Base-by-base conservation (phyloP, 1,140 invertebrate species). In the Leguminivora glycinivorella region DNA sequence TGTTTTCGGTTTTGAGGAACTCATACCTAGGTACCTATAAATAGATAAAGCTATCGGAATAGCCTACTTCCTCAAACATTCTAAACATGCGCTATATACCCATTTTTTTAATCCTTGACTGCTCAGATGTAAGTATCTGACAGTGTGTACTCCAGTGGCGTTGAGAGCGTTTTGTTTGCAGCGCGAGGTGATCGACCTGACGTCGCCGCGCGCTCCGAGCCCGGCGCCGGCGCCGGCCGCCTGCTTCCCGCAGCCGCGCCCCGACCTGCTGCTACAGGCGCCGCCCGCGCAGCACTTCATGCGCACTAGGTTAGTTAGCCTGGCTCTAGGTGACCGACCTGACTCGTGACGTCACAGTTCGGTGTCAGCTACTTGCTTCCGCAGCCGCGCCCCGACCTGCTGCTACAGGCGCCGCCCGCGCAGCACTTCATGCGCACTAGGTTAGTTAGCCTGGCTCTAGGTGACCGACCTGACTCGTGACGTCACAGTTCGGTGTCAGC, bases 391-490 rank as follows among this genome's bases (percentile, higher is more conserved):
- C n/a, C n/a, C n/a, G n/a, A n/a, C 67, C 29, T 68, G 72, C 25
- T 67, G 72, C 22, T 70, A 72, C 60, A 47, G 40, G 10, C 38
- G 71, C 34, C 70, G 80, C 17, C 47, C 72, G n/a, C 70, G 70
- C 58, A 75, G 63, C 70, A 52, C 19, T 52, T 52, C 47, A 52
- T 52, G 47, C 47, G 47, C 17, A 52, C 47, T 22, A 52, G 47
- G 47, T 52, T 2, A 14, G 34, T 38, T 38, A n/a, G 47, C 9
- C n/a, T n/a, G n/a, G 83, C 78, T 81, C 6, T 80, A 81, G 26
- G 83, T 90, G 26, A 88, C 88, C 43, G 88, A 90, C 74, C 68
- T n/a, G n/a, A n/a, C n/a, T n/a, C n/a, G n/a, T 90, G 58, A 90
- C 88, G 9, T 81, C 81, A 4, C 77, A 77, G 19, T 71, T 75